Evolutionary conservation across 2,888 invertebrate species (phyloP).

Genomic region (Cheilosia grossa): DNA sequence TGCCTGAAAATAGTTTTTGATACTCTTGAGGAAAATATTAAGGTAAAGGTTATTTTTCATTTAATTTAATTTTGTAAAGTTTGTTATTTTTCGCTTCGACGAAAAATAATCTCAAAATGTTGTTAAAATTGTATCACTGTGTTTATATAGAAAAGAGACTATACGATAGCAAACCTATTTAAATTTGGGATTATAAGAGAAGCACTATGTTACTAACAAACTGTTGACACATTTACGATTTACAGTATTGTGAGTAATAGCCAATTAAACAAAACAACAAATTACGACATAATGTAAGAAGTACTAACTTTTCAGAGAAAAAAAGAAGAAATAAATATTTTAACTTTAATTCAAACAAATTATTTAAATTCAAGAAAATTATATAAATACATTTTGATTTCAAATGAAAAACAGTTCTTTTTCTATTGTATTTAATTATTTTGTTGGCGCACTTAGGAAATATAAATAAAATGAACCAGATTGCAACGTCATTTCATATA

Average conservation of each 20-base stretch:
- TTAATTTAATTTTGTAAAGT: neutral
- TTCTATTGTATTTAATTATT: neutral
- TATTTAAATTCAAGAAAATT: slow-evolving; percentile 49
- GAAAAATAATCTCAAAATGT: neutral
- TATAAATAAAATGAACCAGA: too few relatives aligned
- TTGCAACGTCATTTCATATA: too few relatives aligned
- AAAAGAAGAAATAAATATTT: slow-evolving; percentile 48
- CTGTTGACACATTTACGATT: slow-evolving; percentile 26
- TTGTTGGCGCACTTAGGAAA: too few relatives aligned
- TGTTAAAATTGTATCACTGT: slow-evolving; percentile 34
- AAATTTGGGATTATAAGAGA: slow-evolving; percentile 23
- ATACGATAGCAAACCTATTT: slow-evolving; percentile 27
- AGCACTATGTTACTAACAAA: slow-evolving; percentile 32
- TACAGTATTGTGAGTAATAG: slow-evolving; percentile 49
- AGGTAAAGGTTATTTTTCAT: slow-evolving; percentile 13
- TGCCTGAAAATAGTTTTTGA: slow-evolving; percentile 60
- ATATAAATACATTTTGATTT: slow-evolving; percentile 59
- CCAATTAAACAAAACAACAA: slow-evolving; percentile 30
- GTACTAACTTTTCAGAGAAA: slow-evolving; percentile 27
- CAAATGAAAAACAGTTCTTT: slow-evolving; percentile 4
- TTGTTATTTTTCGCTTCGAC: slow-evolving; percentile 6
- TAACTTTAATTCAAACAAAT: slow-evolving; percentile 26
- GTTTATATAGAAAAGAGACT: slow-evolving; percentile 56
- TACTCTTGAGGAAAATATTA: slow-evolving; percentile 44
- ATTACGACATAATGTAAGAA: slow-evolving; percentile 10